phyloP scores from a whole-genome alignment of 2,888 invertebrate genomes.

The Campopleginae sp. region DNA sequence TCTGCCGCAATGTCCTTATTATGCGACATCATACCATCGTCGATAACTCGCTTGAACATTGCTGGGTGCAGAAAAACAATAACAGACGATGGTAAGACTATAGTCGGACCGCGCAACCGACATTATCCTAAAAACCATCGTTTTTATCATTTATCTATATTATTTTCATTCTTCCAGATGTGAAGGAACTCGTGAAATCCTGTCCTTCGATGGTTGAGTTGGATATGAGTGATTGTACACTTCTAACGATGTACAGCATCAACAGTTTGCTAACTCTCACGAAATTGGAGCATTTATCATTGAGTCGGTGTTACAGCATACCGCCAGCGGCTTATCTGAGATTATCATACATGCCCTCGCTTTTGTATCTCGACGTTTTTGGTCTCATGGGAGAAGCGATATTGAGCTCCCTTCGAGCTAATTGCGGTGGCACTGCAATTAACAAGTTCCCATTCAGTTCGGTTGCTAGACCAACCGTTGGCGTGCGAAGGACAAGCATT shows the following conservation, averaged over 20 bases:
- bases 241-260: conserved; percentile 88
- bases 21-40: conserved; percentile 87
- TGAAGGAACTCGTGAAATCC: conserved; percentile 87
- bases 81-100: conserved; percentile 89
- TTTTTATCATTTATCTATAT: not conserved
- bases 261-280: conserved; percentile 86
- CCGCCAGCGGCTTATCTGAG: conserved; percentile 88
- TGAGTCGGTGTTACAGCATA: conserved; percentile 93
- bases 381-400: conserved; percentile 89
- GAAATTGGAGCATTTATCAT: conserved; percentile 90
- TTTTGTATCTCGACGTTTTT: conserved; percentile 93
- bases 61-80: conserved; percentile 92
- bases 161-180: conserved; percentile 86
- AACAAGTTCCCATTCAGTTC: conserved; percentile 93
- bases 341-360: conserved; percentile 87
- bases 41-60: conserved; percentile 91
- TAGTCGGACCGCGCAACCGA: not conserved
- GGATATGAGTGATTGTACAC: conserved; percentile 95
- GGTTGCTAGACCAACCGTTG: conserved; percentile 95
- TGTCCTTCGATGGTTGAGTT: conserved; percentile 92
- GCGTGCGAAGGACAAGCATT: conserved; percentile 93
- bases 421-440: conserved; percentile 87
- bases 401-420: conserved; percentile 84
- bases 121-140: not conserved
- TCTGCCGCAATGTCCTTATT: conserved; percentile 87